Evolutionary conservation across 2,797 vertebrate genomes (phyloP).

Genomic region (Philypnodon macrostomus): DNA sequence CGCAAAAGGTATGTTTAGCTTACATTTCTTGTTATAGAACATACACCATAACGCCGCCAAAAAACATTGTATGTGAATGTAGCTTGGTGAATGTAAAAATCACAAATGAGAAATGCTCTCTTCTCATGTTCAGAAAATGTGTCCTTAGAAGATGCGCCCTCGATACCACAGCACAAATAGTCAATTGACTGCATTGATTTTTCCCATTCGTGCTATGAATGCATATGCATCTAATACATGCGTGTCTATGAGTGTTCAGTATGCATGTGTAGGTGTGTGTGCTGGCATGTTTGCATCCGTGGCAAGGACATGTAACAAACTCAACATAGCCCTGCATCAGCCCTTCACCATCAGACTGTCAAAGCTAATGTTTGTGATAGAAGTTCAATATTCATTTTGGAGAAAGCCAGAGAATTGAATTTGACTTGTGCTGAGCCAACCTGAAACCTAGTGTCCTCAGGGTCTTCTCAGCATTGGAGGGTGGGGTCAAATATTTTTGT

Average conservation of each 20-base stretch:
- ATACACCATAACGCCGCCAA: background rate
- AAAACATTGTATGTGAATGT: too few species aligned
- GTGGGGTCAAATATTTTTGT: constrained; percentile 15
- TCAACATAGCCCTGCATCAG: constrained; percentile 8
- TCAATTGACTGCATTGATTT: constrained; percentile 39
- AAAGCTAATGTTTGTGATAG: constrained; percentile 5
- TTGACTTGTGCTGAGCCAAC: constrained; percentile 18
- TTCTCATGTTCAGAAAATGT: constrained; percentile 19
- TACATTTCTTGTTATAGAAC: too few species aligned
- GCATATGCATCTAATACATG: constrained; percentile 1
- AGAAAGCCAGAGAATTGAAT: constrained; percentile 20
- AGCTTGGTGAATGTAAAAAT: background rate
- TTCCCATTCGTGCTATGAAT: constrained; percentile 16
- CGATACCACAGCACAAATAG: constrained; percentile 11
- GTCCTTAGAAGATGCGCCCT: constrained; percentile 23
- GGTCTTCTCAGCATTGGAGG: constrained; percentile 10
- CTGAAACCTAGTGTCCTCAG: constrained; percentile 14
- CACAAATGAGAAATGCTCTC: background rate
- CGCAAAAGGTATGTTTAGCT: too few species aligned
- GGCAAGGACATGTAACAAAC: constrained; percentile 23
- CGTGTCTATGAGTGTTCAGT: background rate
- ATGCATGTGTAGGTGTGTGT: constrained; percentile 17
- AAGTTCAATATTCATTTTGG: constrained; percentile 16
- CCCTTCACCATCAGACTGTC: constrained; percentile 15
- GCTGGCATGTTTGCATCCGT: constrained; percentile 14